These are phyloP conservation scores for Saccostrea echinata DNA, from an alignment of 1,140 invertebrate genomes.

Conservation along the genomic window DNA sequence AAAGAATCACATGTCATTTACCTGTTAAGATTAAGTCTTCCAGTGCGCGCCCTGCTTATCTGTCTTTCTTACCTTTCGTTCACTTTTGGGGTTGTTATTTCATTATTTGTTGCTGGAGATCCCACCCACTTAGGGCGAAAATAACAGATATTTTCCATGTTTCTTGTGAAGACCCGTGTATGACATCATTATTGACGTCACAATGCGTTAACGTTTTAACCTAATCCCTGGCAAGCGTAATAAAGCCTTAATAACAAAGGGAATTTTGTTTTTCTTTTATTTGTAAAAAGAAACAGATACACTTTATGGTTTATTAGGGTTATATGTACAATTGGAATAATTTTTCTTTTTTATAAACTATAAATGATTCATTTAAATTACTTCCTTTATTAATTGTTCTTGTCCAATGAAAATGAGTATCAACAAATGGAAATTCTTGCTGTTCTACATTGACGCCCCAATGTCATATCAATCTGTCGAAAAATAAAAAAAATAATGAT, in stretches of 20 bases:
- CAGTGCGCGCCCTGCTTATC: too few relatives aligned
- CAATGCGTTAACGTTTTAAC: not conserved
- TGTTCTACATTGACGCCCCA: not conserved
- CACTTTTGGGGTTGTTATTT: not conserved
- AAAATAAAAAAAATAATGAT: not conserved
- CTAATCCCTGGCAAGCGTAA: not conserved
- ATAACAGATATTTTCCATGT: conserved; percentile 13
- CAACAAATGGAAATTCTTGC: not conserved
- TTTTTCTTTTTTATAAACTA: too few relatives aligned
- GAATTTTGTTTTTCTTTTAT: too few relatives aligned
- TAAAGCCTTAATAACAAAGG: too few relatives aligned
- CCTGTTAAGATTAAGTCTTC: too few relatives aligned
- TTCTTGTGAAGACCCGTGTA: not conserved
- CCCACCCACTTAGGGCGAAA: conserved; percentile 18
- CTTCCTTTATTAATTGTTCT: not conserved
- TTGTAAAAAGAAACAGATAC: too few relatives aligned
- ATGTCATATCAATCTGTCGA: not conserved
- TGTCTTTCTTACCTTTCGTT: conserved; percentile 18
- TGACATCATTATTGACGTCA: conserved; percentile 6
- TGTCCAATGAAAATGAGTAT: not conserved
- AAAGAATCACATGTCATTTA: too few relatives aligned
- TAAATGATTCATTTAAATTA: too few relatives aligned
- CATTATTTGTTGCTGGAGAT: not conserved
- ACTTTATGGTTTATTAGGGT: too few relatives aligned
- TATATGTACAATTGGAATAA: too few relatives aligned